A percentile compares a stretch with the other conserved stretches of the same genome.
Conservation (phyloP, 2,888 invertebrate genomes). For the Mechanitis messenoides region DNA sequence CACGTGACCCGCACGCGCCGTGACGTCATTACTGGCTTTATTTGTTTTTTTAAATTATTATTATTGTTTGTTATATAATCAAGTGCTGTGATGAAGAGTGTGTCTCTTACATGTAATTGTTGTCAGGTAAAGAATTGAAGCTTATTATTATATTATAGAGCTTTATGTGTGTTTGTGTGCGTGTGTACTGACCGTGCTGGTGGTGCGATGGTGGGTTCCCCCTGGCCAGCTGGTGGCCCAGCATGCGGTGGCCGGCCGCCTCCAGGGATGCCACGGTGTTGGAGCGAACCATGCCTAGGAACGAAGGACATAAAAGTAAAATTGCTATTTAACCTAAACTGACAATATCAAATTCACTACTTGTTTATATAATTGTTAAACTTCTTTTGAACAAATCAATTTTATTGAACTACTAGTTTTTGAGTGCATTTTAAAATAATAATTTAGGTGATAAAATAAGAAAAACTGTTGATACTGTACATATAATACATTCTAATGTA, state of each 20-base stretch:
- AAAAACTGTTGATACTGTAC: no score
- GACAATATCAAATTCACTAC: no score
- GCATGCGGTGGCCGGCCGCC: conserved; percentile 84
- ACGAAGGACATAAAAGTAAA: no score
- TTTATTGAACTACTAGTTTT: no score
- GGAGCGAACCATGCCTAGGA: conserved; percentile 79
- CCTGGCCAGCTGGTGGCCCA: conserved; percentile 83
- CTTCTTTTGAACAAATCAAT: no score
- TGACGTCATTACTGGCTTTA: conserved; percentile 15
- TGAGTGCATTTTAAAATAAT: no score
- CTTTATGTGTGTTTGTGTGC: not conserved
- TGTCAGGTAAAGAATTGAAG: not conserved
- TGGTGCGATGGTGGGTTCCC: conserved; percentile 79
- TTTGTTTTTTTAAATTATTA: conserved; percentile 15
- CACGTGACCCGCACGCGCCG: conserved; percentile 28
- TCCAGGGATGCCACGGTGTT: conserved; percentile 80
- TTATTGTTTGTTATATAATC: conserved; percentile 11
- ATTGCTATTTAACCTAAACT: no score
- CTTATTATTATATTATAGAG: no score
- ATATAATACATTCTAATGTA: no score
- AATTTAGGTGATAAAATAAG: no score
- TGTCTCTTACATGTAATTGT: no score
- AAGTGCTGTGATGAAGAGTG: not conserved
- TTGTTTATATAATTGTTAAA: no score
- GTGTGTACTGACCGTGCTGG: conserved; percentile 36